phyloP scores from a whole-genome alignment of 2,888 invertebrate genomes.

The Tiliacea citrago region DNA sequence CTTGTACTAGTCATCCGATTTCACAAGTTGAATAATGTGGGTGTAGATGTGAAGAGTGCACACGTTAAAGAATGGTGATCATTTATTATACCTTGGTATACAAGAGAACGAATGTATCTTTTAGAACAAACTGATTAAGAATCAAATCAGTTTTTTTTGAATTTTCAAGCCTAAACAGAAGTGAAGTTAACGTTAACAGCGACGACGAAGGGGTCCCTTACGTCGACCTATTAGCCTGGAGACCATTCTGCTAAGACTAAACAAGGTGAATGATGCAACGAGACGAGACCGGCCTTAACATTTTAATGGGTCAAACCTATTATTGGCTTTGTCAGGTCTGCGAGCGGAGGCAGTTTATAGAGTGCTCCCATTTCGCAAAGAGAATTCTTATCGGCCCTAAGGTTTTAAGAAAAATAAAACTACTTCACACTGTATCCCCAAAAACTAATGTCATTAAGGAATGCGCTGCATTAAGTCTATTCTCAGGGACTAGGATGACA shows the following conservation, averaged over 20 bases:
- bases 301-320: conserved; percentile 65
- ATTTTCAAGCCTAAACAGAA: neutral
- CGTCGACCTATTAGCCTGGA: conserved; percentile 59
- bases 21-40: neutral
- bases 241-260: conserved; percentile 32
- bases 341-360: conserved; percentile 15
- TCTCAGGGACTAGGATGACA: neutral
- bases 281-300: conserved; percentile 33
- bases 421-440: neutral
- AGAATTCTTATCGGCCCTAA: neutral
- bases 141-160: neutral
- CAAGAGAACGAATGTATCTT: neutral
- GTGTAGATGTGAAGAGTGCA: neutral
- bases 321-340: conserved; percentile 49
- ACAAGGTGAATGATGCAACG: conserved; percentile 32
- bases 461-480: neutral
- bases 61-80: neutral
- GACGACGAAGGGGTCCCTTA: conserved; percentile 47
- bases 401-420: neutral
- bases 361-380: conserved; percentile 12
- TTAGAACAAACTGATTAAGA: neutral
- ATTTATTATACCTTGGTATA: neutral
- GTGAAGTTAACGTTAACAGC: conserved; percentile 4
- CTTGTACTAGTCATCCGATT: neutral
- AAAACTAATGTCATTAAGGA: neutral